Conservation (phyloP, 1,140 invertebrate species). For the Listronotus oregonensis region DNA sequence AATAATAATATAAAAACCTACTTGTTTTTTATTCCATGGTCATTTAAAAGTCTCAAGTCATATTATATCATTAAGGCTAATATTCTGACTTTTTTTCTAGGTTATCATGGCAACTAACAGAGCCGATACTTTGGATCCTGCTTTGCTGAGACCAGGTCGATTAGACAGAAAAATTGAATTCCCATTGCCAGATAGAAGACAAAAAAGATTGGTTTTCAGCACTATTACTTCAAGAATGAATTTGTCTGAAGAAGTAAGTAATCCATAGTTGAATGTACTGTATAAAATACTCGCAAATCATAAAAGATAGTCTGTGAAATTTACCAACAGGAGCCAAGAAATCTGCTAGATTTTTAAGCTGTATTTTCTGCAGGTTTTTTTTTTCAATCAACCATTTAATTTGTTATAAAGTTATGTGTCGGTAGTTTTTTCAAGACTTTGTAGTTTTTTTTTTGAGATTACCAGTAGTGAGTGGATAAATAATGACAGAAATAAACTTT, state of each 20-base stretch:
- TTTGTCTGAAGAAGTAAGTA: conserved; percentile 87
- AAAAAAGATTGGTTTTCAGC: conserved; percentile 97
- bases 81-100: conserved; percentile 57
- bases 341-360: too few relatives aligned
- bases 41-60: neutral
- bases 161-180: conserved; percentile 99
- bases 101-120: conserved; percentile 99
- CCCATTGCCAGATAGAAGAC: conserved; percentile 94
- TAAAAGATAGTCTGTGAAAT: too few relatives aligned
- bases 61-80: neutral
- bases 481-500: too few relatives aligned
- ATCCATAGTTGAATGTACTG: neutral
- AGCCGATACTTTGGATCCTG: conserved; percentile 98
- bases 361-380: too few relatives aligned
- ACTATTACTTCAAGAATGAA: conserved; percentile 99
- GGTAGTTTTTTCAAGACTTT: too few relatives aligned
- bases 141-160: conserved; percentile 93
- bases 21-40: neutral
- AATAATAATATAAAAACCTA: conserved; percentile 25
- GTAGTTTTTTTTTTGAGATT: too few relatives aligned
- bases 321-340: too few relatives aligned
- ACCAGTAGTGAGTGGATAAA: too few relatives aligned
- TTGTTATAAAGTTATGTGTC: too few relatives aligned
- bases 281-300: too few relatives aligned
- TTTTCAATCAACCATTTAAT: too few relatives aligned